Percentiles rank a stretch among this genome's conserved stretches.
These are phyloP conservation scores for Heliornis fulica DNA, from an alignment of 2,113 vertebrate genomes.

Conservation along the genomic window DNA sequence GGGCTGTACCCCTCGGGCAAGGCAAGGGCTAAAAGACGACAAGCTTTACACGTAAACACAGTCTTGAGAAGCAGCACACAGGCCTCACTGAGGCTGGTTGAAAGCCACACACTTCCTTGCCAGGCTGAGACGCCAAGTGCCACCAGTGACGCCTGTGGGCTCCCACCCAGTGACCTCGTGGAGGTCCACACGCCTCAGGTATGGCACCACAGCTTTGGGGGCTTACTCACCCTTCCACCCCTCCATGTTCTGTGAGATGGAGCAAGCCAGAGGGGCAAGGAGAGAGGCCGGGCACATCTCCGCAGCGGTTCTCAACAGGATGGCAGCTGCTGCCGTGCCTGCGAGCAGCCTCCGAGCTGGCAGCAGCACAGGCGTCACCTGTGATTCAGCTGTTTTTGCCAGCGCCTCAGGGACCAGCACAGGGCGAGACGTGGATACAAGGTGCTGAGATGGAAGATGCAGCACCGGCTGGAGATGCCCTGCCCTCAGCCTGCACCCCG, in stretches of 20 bases:
- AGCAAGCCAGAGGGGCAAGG: background rate
- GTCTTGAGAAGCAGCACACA: background rate
- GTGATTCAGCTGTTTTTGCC: conserved; percentile 61
- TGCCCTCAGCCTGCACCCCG: background rate
- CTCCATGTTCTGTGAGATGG: background rate
- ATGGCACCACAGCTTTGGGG: background rate
- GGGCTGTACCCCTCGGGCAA: background rate
- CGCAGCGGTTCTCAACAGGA: accelerated
- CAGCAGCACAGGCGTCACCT: background rate
- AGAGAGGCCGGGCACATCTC: accelerated
- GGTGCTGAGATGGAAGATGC: background rate
- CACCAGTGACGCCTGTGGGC: background rate
- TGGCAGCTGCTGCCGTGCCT: background rate
- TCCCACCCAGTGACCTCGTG: background rate
- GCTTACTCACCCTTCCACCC: background rate
- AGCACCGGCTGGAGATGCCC: background rate
- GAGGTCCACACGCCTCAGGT: background rate
- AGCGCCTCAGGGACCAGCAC: accelerated
- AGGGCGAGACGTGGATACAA: accelerated
- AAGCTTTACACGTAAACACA: background rate
- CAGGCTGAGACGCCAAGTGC: background rate
- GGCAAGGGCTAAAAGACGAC: background rate
- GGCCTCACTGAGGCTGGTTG: background rate
- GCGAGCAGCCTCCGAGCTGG: background rate
- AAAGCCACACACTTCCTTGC: background rate